Base-by-base conservation (phyloP, 2,888 invertebrate genomes). In the Coenonympha arcania region DNA sequence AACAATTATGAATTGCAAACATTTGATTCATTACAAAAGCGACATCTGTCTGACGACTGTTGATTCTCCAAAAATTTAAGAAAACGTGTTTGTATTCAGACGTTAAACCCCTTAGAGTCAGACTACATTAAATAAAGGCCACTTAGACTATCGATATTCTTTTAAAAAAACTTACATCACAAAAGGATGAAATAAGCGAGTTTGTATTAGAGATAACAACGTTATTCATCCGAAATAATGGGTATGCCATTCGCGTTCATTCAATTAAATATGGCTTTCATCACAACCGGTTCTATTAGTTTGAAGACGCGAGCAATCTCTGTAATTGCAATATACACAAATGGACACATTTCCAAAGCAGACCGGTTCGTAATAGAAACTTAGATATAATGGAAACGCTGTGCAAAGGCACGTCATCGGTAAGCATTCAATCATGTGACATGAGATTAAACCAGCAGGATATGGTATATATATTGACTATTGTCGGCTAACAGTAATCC, bases 271-370 rank as follows among this genome's bases (percentile, higher is more conserved):
- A 15, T 19, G 30, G 15, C 39, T 39, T 39, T 39, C 39, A 39
- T 39, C 8, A 15, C 13, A 41, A 41, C 41, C 30, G 19, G 41
- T 24, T 40, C 26, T 41, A 26, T 19, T 3, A 2, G 3, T 19
- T 3, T 1, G 3, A 5, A 18, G 18, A 18, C 28, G 18, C 11
- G 5, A 18, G 3, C 13, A 2, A 18, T 28, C 16, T 28, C 16
- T n/a, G 18, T 41, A 31, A 43, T 43, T 20, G 31, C 22, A 22
- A 31, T 43, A 15, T 20, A 31, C 31, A 42, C 6, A 42, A 42
- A 42, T 30, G 43, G 22, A 15, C 22, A 4, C 9, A 20, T 42
- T 18, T 11, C 9, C 28, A 31, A 31, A 15, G 19, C 26, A 4
- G 15, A 43, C 43, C 20, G 15, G 31, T 15, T 20, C 20, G 13